phyloP scores from a whole-genome alignment of 1,140 invertebrate genomes.

The Agraylea sexmaculata region DNA sequence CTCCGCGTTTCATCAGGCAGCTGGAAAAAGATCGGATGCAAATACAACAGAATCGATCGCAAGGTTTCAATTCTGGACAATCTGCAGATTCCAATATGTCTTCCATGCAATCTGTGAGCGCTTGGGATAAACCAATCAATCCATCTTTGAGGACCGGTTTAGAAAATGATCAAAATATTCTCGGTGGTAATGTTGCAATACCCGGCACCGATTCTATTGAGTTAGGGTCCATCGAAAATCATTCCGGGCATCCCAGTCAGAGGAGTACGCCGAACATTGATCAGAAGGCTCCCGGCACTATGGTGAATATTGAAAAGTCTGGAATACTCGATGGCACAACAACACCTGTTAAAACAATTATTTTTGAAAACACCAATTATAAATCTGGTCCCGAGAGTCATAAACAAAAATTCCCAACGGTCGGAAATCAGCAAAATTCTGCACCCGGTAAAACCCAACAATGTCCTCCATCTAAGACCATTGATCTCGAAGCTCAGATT shows the following conservation, averaged over 20 bases:
- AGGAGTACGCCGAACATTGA: slow-evolving; percentile 45
- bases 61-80: slow-evolving; percentile 25
- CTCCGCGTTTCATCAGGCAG: slow-evolving; percentile 73
- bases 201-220: slow-evolving; percentile 33
- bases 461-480: slow-evolving; percentile 18
- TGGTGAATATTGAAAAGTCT: slow-evolving; percentile 30
- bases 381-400: slow-evolving; percentile 51
- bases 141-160: slow-evolving; percentile 45
- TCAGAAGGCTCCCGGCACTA: slow-evolving; percentile 27
- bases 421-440: slow-evolving; percentile 24
- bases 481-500: slow-evolving; percentile 30
- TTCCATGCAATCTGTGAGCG: slow-evolving; percentile 59
- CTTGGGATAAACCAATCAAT: slow-evolving; percentile 76
- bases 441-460: slow-evolving; percentile 24
- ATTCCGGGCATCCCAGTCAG: slow-evolving; percentile 40
- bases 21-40: slow-evolving; percentile 35
- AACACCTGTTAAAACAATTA: slow-evolving; percentile 75
- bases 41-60: slow-evolving; percentile 12
- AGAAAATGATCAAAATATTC: slow-evolving; percentile 18
- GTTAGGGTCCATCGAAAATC: slow-evolving; percentile 26
- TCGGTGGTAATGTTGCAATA: slow-evolving; percentile 26
- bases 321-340: slow-evolving; percentile 56
- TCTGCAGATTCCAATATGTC: slow-evolving; percentile 39
- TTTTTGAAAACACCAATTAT: slow-evolving; percentile 87
- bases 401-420: slow-evolving; percentile 47